Conservation (phyloP, 2,113 vertebrate species). For the Solea solea region DNA sequence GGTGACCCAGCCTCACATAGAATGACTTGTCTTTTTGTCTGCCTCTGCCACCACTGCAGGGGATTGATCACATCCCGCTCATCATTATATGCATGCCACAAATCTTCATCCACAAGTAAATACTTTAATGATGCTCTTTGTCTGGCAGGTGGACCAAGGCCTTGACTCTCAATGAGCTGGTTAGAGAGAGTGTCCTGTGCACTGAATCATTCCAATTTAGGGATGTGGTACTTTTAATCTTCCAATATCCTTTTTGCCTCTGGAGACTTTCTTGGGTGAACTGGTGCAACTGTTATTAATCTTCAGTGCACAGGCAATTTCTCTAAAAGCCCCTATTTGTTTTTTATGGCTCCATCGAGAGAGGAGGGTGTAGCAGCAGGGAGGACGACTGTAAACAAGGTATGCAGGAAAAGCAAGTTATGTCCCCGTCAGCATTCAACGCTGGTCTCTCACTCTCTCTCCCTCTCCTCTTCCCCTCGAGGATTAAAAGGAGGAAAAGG, state of each 20-base stretch:
- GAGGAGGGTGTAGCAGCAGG: constrained; percentile 59
- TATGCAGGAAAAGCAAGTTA: constrained; percentile 74
- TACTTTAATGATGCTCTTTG: constrained; percentile 66
- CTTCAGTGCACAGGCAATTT: constrained; percentile 83
- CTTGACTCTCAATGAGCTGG: constrained; percentile 66
- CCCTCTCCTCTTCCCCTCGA: constrained; percentile 41
- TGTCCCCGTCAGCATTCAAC: constrained; percentile 78
- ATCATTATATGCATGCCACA: constrained; percentile 32
- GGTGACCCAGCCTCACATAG: constrained; percentile 10
- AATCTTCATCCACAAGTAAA: constrained; percentile 60
- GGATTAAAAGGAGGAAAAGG: constrained; percentile 72
- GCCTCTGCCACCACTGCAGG: constrained; percentile 10
- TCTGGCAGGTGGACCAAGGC: constrained; percentile 59
- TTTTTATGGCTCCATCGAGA: constrained; percentile 83
- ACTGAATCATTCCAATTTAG: constrained; percentile 82
- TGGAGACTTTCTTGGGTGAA: constrained; percentile 71
- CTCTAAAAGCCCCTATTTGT: constrained; percentile 85
- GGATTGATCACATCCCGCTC: constrained; percentile 43
- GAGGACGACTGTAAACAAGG: constrained; percentile 80
- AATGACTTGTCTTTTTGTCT: constrained; percentile 21
- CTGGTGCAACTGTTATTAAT: constrained; percentile 82
- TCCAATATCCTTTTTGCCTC: constrained; percentile 74
- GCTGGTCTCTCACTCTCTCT: constrained; percentile 53
- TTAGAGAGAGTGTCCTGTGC: constrained; percentile 59
- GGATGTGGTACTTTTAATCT: constrained; percentile 81